These are phyloP conservation scores for Taenioides sp. DNA, from an alignment of 2,797 vertebrate species.

Conservation along the genomic window DNA sequence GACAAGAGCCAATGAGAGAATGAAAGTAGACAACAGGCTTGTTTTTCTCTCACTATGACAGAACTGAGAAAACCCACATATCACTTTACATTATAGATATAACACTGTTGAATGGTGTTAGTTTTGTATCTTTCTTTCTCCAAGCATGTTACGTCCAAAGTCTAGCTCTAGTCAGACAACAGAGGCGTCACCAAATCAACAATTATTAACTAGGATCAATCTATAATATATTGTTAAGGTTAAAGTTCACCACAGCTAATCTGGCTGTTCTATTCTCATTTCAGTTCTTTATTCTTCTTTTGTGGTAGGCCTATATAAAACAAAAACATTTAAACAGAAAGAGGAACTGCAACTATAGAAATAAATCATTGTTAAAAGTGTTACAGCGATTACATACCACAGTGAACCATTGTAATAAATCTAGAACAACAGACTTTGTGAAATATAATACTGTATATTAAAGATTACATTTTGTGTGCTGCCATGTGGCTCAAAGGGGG, in stretches of 20 bases:
- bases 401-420: neutral
- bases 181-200: neutral
- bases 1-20: constrained; percentile 12
- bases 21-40: constrained; percentile 20
- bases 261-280: neutral
- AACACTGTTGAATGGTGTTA: neutral
- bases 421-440: neutral
- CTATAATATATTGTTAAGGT: neutral
- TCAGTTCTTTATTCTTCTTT: neutral
- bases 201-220: constrained; percentile 6
- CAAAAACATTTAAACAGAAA: neutral
- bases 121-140: neutral
- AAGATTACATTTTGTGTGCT: neutral
- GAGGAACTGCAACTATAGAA: neutral
- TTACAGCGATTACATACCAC: neutral
- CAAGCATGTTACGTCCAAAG: neutral
- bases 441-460: constrained; percentile 1
- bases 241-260: neutral
- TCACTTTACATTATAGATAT: neutral
- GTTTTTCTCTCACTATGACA: constrained; percentile 11
- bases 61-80: neutral
- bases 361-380: neutral
- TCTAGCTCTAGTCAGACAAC: neutral
- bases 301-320: neutral
- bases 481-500: neutral